Conservation (phyloP, 1,140 invertebrate genomes). For the Uloborus diversus region DNA sequence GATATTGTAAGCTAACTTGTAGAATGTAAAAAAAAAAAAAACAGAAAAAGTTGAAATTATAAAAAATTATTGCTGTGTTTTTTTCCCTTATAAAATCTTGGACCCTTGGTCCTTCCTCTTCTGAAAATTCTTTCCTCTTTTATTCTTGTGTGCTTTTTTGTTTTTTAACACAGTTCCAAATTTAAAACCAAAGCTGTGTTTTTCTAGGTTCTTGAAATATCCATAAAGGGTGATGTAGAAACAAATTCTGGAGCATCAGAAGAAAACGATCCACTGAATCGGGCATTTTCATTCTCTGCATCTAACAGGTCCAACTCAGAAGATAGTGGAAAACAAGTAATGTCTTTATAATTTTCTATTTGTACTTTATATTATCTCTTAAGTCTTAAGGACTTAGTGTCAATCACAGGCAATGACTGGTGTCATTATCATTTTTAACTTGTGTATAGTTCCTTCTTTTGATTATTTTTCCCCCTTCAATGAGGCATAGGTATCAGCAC, state of each 20-base stretch:
- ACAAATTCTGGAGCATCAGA: slow-evolving; percentile 5
- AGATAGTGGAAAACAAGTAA: slow-evolving; percentile 47
- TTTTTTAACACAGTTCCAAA: no score
- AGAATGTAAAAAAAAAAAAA: no score
- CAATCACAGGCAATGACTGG: not conserved
- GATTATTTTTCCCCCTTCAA: not conserved
- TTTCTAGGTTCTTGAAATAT: slow-evolving; percentile 37
- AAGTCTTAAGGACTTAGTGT: not conserved
- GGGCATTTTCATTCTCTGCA: slow-evolving; percentile 33
- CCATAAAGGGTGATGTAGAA: slow-evolving; percentile 36
- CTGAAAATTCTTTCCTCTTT: no score
- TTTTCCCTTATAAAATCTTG: no score
- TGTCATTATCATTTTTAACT: not conserved
- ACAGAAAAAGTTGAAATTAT: no score
- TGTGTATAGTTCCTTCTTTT: not conserved
- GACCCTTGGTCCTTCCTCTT: no score
- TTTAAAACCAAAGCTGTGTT: not conserved
- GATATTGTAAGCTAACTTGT: no score
- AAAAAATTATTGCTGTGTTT: no score
- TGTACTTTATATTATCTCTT: not conserved
- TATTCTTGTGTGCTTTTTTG: no score
- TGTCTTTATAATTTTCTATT: not conserved
- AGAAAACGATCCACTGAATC: slow-evolving; percentile 30
- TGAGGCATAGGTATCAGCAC: no score
- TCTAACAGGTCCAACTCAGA: slow-evolving; percentile 39